Evolutionary conservation across 2,888 invertebrate genomes (phyloP), one percentile per base, ranked within the genome.

Genomic region (Chrysina gloriosa): DNA sequence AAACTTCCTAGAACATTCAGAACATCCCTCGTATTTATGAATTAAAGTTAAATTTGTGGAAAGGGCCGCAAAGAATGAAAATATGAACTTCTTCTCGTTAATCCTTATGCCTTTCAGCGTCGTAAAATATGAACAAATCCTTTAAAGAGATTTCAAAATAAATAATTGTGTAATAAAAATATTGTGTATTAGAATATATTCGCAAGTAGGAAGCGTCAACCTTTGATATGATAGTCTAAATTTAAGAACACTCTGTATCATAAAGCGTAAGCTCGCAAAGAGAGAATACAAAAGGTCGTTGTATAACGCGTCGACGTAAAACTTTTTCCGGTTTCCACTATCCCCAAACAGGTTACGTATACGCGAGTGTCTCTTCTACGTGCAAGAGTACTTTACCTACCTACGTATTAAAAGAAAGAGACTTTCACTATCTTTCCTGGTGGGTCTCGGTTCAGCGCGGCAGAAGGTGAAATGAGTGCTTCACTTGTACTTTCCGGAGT

Each of bases 361-460:
- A 4, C 7, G 45, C 1, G 21, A 5, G 45, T 6, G 2, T 45
- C 2, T 39, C 39, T 39, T 39, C 39, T 5, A 21, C 42, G 7
- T 42, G 19, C 21, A n/a, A n/a, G 21, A 3, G 31, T 31, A 31
- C n/a, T 9, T 9, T 19, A 14, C 2, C 7, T 14, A 19, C 14
- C 7, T 45, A 45, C 42, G 7, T 19, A 19, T 45, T 48, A 11
- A 14, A 48, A 48, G 48, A 29, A 29, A 50, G 14, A 50, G 14
- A 50, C 50, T 50, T 50, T 50, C 50, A 50, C 50, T 50, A 14
- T 50, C 50, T 50, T 50, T 50, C 29, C 6, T 14, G 27, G 29
- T 14, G 29, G 16, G 16, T 21, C 50, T 50, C 19, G 42, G 42
- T 45, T 19, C 42, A 19, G 6, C 3, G 16, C 11, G 14, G 2